phyloP scores from a whole-genome alignment of 2,113 vertebrate species.

The Zeus faber region DNA sequence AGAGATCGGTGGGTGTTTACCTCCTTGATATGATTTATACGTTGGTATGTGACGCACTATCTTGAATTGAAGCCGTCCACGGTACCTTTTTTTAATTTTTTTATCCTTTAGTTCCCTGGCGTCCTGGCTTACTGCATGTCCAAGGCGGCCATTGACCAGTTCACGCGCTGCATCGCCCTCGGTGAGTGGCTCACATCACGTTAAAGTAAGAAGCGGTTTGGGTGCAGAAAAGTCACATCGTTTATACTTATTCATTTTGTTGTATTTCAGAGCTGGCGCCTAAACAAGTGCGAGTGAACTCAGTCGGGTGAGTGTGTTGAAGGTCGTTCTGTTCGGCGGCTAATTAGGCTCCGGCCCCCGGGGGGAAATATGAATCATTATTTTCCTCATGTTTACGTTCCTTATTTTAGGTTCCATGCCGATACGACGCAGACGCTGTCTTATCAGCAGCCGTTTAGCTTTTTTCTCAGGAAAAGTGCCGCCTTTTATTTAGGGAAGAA shows the following conservation, averaged over 20 bases:
- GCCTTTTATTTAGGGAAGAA: too few relatives aligned
- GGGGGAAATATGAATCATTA: too few relatives aligned
- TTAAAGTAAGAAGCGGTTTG: neutral
- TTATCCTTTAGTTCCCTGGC: slow-evolving; percentile 71
- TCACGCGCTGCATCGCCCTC: slow-evolving; percentile 75
- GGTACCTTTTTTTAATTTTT: neutral
- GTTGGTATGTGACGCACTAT: too few relatives aligned
- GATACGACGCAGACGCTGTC: too few relatives aligned
- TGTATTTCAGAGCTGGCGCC: slow-evolving; percentile 72
- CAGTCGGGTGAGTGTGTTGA: slow-evolving; percentile 71
- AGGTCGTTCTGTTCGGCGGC: too few relatives aligned
- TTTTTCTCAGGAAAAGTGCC: too few relatives aligned
- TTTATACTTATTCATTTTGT: neutral
- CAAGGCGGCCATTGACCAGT: slow-evolving; percentile 81
- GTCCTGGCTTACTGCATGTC: slow-evolving; percentile 82
- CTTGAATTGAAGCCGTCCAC: too few relatives aligned
- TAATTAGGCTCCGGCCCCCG: too few relatives aligned
- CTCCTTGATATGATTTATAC: too few relatives aligned
- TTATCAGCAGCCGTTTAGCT: too few relatives aligned
- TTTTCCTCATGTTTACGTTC: too few relatives aligned
- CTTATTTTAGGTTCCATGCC: too few relatives aligned
- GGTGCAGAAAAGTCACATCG: neutral
- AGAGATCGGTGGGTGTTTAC: slow-evolving; percentile 76
- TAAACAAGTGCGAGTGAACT: slow-evolving; percentile 80
- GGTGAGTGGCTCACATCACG: slow-evolving; percentile 59